These are phyloP conservation scores for Nezara viridula DNA, from an alignment of 2,888 invertebrate genomes.

Conservation along the genomic window DNA sequence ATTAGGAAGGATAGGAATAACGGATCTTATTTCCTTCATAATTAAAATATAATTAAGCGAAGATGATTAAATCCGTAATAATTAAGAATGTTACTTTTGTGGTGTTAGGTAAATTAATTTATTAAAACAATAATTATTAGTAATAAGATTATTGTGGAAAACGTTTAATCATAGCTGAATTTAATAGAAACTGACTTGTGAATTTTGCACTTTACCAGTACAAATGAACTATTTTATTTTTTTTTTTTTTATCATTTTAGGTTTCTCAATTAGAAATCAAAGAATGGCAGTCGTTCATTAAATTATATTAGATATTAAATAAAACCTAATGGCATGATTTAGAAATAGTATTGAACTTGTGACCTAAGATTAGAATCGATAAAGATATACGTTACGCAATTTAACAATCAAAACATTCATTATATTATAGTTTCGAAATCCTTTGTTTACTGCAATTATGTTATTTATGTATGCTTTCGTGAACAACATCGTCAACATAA, in stretches of 20 bases:
- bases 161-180: too few species aligned
- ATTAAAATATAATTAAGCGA: neutral
- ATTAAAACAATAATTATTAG: neutral
- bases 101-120: neutral
- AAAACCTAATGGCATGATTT: neutral
- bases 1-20: neutral
- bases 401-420: neutral
- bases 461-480: too few species aligned
- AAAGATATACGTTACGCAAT: neutral
- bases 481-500: too few species aligned
- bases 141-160: too few species aligned
- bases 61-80: neutral
- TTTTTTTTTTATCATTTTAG: too few species aligned
- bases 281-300: too few species aligned
- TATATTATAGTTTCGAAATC: neutral
- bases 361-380: neutral
- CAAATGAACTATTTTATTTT: too few species aligned
- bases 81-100: neutral
- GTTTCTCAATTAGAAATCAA: too few species aligned
- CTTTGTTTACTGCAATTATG: too few species aligned
- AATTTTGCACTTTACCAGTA: too few species aligned
- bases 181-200: too few species aligned
- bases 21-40: neutral
- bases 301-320: neutral
- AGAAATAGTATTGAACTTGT: neutral